phyloP scores from a whole-genome alignment of 2,113 vertebrate genomes.

The Brienomyrus longianalis region DNA sequence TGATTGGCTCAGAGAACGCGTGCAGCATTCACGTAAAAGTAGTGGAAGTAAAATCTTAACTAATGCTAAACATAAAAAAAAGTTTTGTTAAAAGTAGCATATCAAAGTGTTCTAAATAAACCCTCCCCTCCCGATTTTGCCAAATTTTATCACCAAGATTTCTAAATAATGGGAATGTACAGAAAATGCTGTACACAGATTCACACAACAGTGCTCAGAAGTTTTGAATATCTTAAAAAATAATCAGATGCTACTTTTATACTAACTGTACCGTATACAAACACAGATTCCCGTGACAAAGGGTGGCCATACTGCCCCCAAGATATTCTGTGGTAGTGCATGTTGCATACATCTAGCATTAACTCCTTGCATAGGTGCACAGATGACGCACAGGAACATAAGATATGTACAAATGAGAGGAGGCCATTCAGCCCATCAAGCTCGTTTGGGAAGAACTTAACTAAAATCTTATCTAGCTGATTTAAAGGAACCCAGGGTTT shows the following conservation, averaged over 20 bases:
- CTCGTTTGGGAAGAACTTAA: too few species aligned
- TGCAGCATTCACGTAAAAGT: too few species aligned
- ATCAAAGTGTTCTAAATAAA: not conserved
- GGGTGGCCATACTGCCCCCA: not conserved
- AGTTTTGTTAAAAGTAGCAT: not conserved
- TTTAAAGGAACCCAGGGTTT: too few species aligned
- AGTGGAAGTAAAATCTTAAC: too few species aligned
- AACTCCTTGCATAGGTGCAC: not conserved
- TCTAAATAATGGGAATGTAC: not conserved
- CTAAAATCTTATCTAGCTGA: too few species aligned
- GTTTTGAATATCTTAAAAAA: not conserved
- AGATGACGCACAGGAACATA: not conserved
- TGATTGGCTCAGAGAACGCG: too few species aligned
- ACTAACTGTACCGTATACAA: not conserved
- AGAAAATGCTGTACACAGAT: not conserved
- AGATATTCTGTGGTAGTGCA: not conserved
- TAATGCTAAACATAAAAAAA: too few species aligned
- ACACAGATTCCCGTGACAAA: not conserved
- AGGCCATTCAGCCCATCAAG: too few species aligned
- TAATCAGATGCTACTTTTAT: not conserved
- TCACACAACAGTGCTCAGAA: not conserved
- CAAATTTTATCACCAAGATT: not conserved
- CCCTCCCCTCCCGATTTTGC: not conserved
- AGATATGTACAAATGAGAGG: too few species aligned
- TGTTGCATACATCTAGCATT: not conserved